Base-by-base conservation (phyloP, 2,888 invertebrate genomes). In the Trichogramma dendrolimi region DNA sequence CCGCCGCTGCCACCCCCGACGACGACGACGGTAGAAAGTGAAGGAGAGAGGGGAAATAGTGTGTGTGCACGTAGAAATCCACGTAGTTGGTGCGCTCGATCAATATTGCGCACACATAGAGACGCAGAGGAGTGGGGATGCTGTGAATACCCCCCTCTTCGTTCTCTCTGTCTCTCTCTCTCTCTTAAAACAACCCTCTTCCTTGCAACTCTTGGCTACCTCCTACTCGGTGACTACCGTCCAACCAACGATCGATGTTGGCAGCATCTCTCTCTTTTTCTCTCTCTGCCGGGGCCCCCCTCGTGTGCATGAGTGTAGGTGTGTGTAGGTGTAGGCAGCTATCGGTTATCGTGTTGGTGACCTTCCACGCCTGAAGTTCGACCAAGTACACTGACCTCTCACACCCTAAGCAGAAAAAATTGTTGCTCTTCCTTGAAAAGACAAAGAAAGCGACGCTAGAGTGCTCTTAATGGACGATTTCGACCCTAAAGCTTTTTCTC, bases 311-410 rank as follows among this genome's bases (percentile, higher is more conserved):
- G 27, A 2, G 27, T 27, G 3, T 27, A 3, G 2, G 4, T 50
- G 51, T 2, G 27, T 50, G 51, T 27, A 11, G 10, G 51, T 50
- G 51, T 27, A 14, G n/a, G 14, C 14, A 50, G 8, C 8, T n/a
- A 46, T 46, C n/a, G 2, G n/a, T 46, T 46, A 46, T 27, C 27
- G 27, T 27, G 27, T 27, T 51, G 55, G 55, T 66, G 66, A 67
- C 66, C 66, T 67, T 67, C 66, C 64, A 58, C 47, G 58, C 57
- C 58, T 61, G 64, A 67, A 67, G 67, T 67, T 66, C 66, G 60
- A 44, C 54, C 61, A 65, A 67, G 72, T 72, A 67, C 72, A 71
- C 66, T 72, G 72, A 73, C 71, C 72, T 63, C 69, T 62, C 66
- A 64, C 43, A n/a, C 8, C 8, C 8, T 46, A 46, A 46, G n/a